Conservation (phyloP, 2,113 vertebrate species). For the Melanocharis versteri region DNA sequence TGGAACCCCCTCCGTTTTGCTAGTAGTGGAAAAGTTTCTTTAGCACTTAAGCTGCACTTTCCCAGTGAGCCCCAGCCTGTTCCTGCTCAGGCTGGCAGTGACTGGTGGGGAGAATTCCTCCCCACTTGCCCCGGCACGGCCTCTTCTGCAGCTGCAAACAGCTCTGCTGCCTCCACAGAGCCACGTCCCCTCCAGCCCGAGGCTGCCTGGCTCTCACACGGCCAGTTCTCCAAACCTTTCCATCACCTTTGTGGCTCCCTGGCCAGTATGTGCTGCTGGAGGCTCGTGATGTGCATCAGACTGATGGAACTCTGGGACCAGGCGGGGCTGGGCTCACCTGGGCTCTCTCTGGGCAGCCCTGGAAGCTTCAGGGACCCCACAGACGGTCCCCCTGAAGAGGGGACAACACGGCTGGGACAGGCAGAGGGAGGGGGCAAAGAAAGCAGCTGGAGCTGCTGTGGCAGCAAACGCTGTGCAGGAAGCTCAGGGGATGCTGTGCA, state of each 20-base stretch:
- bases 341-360: not conserved
- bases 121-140: not conserved
- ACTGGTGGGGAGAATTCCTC: not conserved
- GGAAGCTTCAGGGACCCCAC: not conserved
- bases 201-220: not conserved
- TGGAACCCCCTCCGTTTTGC: not conserved
- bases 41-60: not conserved
- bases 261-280: not conserved
- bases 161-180: not conserved
- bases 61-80: not conserved
- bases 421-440: not conserved
- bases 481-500: not conserved
- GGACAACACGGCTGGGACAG: not conserved
- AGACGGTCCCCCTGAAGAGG: accelerated
- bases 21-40: not conserved
- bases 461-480: not conserved
- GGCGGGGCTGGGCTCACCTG: not conserved
- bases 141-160: not conserved
- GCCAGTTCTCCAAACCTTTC: not conserved
- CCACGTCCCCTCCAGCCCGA: not conserved
- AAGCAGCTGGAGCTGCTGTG: not conserved
- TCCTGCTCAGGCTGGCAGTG: not conserved
- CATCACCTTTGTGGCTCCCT: not conserved
- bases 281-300: not conserved
- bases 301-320: not conserved